Base-by-base conservation (phyloP, 2,797 vertebrate species). In the Mormyrops boulengeri region DNA sequence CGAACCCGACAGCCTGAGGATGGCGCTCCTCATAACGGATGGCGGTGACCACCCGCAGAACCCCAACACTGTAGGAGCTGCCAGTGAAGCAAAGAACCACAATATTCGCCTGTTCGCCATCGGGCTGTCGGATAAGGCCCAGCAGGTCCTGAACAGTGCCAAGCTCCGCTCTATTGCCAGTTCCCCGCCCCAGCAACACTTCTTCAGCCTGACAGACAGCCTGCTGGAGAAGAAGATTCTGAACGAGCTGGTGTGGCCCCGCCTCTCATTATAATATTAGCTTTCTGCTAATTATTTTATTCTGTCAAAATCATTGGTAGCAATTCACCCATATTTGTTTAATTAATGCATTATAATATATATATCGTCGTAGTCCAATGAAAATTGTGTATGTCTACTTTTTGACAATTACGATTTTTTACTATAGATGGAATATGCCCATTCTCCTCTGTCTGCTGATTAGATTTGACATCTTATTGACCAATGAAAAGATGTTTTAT, bases 11-110 rank as follows among this genome's bases (percentile, higher is more conserved):
- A 95, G 96, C 57, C 92, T 95, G n/a, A 95, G 97, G 92, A 95
- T 97, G 91, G 94, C 88, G 47, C 92, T 98, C 94, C 69, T 98
- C 90, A 94, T 97, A 95, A 97, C 96, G 0, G 96, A 97, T 2
- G 97, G 97, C 7, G 89, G 92, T 0, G 97, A 99, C 89, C 97
- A 98, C 91, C 97, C 98, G 0, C 97, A 96, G 86, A 97, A 95
- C 92, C 97, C 97, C 87, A 94, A 95, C 12, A 92, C 96, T 0
- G 92, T 95, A 89, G 90, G 88, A 0, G 94, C 96, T 2, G 96
- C 96, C 0, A 90, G 95, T 19, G 93, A 95, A 17, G 97, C 97
- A 89, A 97, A 97, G 91, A 94, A 91, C 90, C 92, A 96, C 91
- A 96, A 96, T 92, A 95, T 98, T 91, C 92, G 92, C n/a, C 92